These are phyloP conservation scores for Apodemia mormo DNA, from an alignment of 2,888 invertebrate genomes.

Conservation along the genomic window DNA sequence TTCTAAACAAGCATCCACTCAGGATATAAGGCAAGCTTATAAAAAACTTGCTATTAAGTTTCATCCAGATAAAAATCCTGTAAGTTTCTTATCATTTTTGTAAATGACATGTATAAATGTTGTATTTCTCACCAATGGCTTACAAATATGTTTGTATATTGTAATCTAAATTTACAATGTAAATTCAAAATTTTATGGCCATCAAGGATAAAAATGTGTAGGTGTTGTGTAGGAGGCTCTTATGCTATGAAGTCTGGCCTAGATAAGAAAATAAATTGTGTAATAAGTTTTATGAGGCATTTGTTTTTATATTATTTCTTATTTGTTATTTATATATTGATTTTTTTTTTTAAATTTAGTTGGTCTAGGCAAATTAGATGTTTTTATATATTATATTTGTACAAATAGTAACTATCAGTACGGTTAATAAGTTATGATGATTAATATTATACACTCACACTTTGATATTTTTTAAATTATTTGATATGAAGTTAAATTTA, in stretches of 20 bases:
- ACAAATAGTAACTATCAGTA: too few species aligned
- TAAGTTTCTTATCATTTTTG: slow-evolving; percentile 51
- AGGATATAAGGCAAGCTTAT: slow-evolving; percentile 89
- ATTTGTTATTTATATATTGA: too few species aligned
- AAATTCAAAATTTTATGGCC: too few species aligned
- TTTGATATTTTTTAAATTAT: too few species aligned
- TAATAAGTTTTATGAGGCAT: background rate
- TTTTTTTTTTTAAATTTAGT: too few species aligned
- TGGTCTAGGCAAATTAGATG: too few species aligned
- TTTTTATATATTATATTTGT: too few species aligned
- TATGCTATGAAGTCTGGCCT: background rate
- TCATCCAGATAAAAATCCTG: slow-evolving; percentile 89
- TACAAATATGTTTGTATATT: background rate
- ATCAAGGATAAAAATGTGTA: background rate
- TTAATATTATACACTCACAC: too few species aligned
- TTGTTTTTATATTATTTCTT: too few species aligned
- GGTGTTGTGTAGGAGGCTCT: slow-evolving; percentile 7
- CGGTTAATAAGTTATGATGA: too few species aligned
- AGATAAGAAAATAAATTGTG: slow-evolving; percentile 11
- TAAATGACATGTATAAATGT: slow-evolving; percentile 15
- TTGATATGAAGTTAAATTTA: too few species aligned
- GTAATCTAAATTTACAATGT: too few species aligned
- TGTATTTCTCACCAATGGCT: background rate
- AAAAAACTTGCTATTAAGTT: slow-evolving; percentile 87
- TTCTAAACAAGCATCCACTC: slow-evolving; percentile 83